Conservation (phyloP, 1,140 invertebrate genomes). For the Mylabris phalerata region DNA sequence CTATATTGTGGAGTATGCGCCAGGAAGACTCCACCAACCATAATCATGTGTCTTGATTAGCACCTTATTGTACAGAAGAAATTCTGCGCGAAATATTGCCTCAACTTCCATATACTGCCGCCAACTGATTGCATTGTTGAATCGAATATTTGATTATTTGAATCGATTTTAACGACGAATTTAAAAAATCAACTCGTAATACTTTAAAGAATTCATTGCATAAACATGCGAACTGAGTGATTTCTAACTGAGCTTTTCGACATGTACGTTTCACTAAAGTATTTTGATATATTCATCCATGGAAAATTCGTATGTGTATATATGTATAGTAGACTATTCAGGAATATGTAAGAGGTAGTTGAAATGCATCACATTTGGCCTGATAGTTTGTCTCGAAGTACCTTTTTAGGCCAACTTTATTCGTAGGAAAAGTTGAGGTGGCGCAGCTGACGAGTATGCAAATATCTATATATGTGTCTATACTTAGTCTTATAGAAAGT, state of each 20-base stretch:
- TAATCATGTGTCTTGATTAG: slow-evolving; percentile 45
- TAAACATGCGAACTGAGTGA: too few relatives aligned
- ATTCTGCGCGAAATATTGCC: slow-evolving; percentile 25
- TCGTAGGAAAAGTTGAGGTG: slow-evolving; percentile 39
- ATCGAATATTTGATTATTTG: slow-evolving; percentile 7
- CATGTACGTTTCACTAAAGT: too few relatives aligned
- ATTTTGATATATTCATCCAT: slow-evolving; percentile 18
- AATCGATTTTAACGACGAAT: too few relatives aligned
- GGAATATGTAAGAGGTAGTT: slow-evolving; percentile 37
- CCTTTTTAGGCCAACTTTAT: slow-evolving; percentile 37
- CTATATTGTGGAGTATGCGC: slow-evolving; percentile 35
- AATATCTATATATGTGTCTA: slow-evolving; percentile 15
- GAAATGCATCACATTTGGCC: slow-evolving; percentile 39
- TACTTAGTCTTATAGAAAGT: slow-evolving; percentile 18
- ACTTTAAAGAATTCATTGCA: too few relatives aligned
- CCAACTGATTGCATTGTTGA: slow-evolving; percentile 13
- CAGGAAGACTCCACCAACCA: slow-evolving; percentile 21
- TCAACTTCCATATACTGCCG: slow-evolving; percentile 5
- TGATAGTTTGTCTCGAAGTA: slow-evolving; percentile 36
- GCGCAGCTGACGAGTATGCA: slow-evolving; percentile 40
- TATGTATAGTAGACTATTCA: slow-evolving; percentile 1
- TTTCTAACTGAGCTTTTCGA: too few relatives aligned
- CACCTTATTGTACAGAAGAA: slow-evolving; percentile 42
- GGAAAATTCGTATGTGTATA: slow-evolving; percentile 7
- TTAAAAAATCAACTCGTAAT: too few relatives aligned